Percentiles rank a stretch among this genome's conserved stretches.
These are phyloP conservation scores for Patiria pectinifera DNA, from an alignment of 53 echinoderm and acorn worm species.

Conservation along the genomic window DNA sequence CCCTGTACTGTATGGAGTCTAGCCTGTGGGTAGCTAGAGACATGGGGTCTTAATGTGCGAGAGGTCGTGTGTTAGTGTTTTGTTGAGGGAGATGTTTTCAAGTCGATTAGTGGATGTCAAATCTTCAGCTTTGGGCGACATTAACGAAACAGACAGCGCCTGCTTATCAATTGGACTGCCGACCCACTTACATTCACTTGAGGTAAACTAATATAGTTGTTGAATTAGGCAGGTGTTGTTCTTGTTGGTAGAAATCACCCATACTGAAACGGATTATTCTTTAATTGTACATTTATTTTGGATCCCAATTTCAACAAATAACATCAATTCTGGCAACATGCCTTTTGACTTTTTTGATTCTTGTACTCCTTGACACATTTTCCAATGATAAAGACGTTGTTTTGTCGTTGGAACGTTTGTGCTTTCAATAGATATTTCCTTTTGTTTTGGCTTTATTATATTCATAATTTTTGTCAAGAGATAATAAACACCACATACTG, in stretches of 20 bases:
- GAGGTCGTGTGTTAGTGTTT: not conserved
- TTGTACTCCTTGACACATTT: no score
- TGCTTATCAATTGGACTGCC: not conserved
- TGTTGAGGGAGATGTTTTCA: conserved; percentile 16
- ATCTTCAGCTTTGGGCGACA: conserved; percentile 37
- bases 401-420: no score
- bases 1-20: conserved; percentile 23
- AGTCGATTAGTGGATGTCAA: conserved; percentile 50
- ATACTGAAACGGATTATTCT: not conserved
- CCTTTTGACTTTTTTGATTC: no score
- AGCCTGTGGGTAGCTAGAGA: not conserved
- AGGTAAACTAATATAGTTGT: not conserved
- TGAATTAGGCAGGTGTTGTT: conserved; percentile 2
- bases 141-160: conserved; percentile 14
- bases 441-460: no score
- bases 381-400: no score
- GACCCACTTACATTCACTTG: conserved; percentile 22
- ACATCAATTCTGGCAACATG: no score
- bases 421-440: no score
- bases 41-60: not conserved
- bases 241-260: not conserved
- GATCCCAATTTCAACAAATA: no score
- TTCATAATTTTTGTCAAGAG: no score
- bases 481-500: no score
- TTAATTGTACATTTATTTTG: not conserved